phyloP scores from a whole-genome alignment of 37 sponge, comb jelly and placozoan genomes.

The Chondrilla cf. caribensis region DNA sequence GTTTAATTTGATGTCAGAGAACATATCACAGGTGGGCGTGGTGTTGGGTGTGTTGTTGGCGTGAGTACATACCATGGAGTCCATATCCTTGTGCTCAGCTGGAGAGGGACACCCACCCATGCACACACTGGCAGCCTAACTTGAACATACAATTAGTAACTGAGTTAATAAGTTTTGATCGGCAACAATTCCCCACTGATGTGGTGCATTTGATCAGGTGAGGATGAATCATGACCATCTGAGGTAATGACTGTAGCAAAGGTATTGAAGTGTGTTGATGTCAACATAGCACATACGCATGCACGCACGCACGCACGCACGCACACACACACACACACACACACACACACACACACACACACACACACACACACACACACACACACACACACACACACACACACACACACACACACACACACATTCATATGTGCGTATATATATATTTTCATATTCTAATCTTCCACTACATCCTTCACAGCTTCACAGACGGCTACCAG shows the following conservation, averaged over 20 bases:
- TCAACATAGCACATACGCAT: too few species aligned
- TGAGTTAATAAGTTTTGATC: constrained; percentile 57
- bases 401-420: too few species aligned
- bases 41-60: neutral
- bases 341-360: too few species aligned
- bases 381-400: too few species aligned
- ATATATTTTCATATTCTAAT: too few species aligned
- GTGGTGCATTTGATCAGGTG: constrained; percentile 38
- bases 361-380: too few species aligned
- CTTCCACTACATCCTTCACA: neutral
- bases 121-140: constrained; percentile 77
- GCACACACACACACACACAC: too few species aligned
- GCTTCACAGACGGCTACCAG: neutral
- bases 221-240: neutral
- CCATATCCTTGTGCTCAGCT: neutral
- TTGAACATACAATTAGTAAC: constrained; percentile 58
- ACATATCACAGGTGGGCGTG: neutral
- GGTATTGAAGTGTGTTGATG: too few species aligned
- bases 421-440: too few species aligned
- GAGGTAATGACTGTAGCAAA: neutral
- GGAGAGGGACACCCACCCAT: neutral
- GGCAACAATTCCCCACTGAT: constrained; percentile 47
- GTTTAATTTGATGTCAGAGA: constrained; percentile 42
- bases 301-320: too few species aligned
- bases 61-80: neutral